Evolutionary conservation across 2,797 vertebrate genomes (phyloP), one percentile per base, ranked within the genome.

Genomic region (Aldrovandia affinis): DNA sequence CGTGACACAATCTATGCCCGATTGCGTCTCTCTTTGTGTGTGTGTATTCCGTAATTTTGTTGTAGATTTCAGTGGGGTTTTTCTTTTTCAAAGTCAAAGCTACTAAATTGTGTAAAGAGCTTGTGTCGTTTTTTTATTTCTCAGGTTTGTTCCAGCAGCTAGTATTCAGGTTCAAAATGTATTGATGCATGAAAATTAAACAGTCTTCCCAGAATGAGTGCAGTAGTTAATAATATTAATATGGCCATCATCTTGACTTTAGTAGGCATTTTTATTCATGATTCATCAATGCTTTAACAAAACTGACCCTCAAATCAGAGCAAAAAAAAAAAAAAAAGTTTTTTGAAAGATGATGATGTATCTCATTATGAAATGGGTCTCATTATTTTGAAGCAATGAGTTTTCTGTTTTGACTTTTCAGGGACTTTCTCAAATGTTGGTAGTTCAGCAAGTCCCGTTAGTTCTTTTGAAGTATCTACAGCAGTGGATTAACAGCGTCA

Each of bases 51-150:
- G 54, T 15, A n/a, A 54, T 42, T 33, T 14, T 85, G 70, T 70
- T 79, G 81, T 85, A 78, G 81, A 36, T 83, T 85, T 57, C 44
- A 70, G 75, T 85, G 63, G 78, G 30, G 70, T 59, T 86, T 52
- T 63, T 70, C 36, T 44, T 68, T 77, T 65, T 83, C 33, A 28
- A 55, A 83, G 52, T 85, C 36, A 81, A 77, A 55, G 55, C 75
- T 50, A 80, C 61, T 79, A 47, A 30, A 83, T 78, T 61, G 59
- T 85, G 85, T 85, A 82, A 79, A 44, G 54, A 78, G 39, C 81
- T 70, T 55, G 81, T 70, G 30, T 33, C 33, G 59, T 70, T 55
- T 70, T 65, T 78, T 20, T 30, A 10, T 70, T 70, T 68, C 15
- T 79, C 36, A 54, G 28, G 28, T 28, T 65, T 12, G 59, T 57